These are phyloP conservation scores for Oscarella lobularis DNA, from an alignment of 37 sponge, comb jelly and placozoan genomes.

Conservation along the genomic window DNA sequence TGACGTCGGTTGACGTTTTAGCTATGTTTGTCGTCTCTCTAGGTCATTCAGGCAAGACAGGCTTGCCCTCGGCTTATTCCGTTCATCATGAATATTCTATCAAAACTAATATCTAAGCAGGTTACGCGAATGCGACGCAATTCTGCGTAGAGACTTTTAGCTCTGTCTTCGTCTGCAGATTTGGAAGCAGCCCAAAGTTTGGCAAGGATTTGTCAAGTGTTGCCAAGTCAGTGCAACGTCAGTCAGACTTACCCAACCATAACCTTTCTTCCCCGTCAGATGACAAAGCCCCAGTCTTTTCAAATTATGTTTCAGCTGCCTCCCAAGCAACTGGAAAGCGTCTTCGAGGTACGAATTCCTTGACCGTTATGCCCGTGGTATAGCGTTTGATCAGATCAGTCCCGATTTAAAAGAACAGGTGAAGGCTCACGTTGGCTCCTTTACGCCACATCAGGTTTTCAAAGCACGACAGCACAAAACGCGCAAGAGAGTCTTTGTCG, in stretches of 20 bases:
- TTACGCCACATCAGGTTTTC: slow-evolving; percentile 44
- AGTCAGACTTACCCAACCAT: too few relatives aligned
- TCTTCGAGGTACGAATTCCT: slow-evolving; percentile 13
- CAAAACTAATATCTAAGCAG: slow-evolving; percentile 77
- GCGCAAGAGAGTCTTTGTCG: too few relatives aligned
- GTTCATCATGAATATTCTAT: slow-evolving; percentile 81
- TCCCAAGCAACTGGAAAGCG: slow-evolving; percentile 35
- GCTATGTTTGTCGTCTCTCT: background rate
- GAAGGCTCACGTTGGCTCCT: slow-evolving; percentile 15
- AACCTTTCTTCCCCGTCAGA: too few relatives aligned
- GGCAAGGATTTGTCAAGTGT: slow-evolving; percentile 98
- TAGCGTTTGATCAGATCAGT: slow-evolving; percentile 12
- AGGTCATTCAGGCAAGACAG: slow-evolving; percentile 85
- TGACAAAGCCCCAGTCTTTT: slow-evolving; percentile 80
- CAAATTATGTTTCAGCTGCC: slow-evolving; percentile 71
- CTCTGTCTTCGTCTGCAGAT: slow-evolving; percentile 36
- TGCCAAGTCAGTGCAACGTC: slow-evolving; percentile 51
- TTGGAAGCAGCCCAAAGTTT: slow-evolving; percentile 89
- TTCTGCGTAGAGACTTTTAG: too few relatives aligned
- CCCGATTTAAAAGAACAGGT: slow-evolving; percentile 21
- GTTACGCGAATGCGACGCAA: too few relatives aligned
- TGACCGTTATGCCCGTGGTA: slow-evolving; percentile 1
- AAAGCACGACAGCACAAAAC: too few relatives aligned
- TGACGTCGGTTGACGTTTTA: background rate
- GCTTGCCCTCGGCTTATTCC: slow-evolving; percentile 56